Evolutionary conservation across 2,113 vertebrate species (phyloP), one percentile per base, ranked within the genome.

Genomic region (Oxygymnocypris stewartii): DNA sequence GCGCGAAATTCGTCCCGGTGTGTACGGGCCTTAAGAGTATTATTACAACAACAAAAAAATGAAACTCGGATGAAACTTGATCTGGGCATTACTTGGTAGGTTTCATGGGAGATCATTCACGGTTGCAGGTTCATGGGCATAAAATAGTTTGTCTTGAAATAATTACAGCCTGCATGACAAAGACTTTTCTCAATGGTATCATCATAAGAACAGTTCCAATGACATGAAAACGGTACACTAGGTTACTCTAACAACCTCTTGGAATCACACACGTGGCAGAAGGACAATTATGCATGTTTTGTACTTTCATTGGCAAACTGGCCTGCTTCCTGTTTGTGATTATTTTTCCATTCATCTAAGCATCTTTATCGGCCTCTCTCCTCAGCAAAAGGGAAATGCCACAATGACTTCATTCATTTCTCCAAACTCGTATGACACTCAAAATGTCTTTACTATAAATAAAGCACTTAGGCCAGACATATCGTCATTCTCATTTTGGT

Each of bases 321-420:
- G n/a, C 40, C 79, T 47, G 54, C 78, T 61, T 80, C 37, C 78
- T 61, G 35, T 47, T 42, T 80, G 8, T 7, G n/a, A 28, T 42
- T 47, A 76, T 23, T 44, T 65, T 81, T 81, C n/a, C 14, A 44
- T 81, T 80, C 79, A 42, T 75, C 73, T 47, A 80, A 81, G 37
- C 12, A 65, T 67, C 9, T 65, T 65, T 81, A 81, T 67, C 79
- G 11, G 14, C 14, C 59, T 25, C 35, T 28, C 23, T 81, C n/a
- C 20, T 47, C 40, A 13, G 0, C n/a, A 67, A 81, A 65, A 67
- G 40, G 49, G 59, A 81, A 81, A 65, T 65, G 8, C 40, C 59
- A 65, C 14, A 25, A 25, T 63, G 79, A 80, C 54, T 67, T 81
- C 40, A 67, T 65, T 61, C 12, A 61, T 80, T 61, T 81, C 79